Base-by-base conservation (phyloP, 2,888 invertebrate genomes). In the Odontocolon sp. region DNA sequence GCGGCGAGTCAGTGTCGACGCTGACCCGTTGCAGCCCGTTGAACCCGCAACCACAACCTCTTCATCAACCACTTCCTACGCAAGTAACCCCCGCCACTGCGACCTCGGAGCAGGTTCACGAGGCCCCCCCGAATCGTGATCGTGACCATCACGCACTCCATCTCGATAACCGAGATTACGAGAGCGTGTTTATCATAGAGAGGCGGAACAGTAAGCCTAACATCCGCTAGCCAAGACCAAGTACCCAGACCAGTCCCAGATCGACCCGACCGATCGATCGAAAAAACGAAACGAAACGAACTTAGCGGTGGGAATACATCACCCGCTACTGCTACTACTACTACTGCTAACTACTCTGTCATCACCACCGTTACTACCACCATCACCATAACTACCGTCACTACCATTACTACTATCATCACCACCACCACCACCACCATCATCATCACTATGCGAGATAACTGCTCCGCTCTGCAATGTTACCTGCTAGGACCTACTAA, bases 101-200 rank as follows among this genome's bases (percentile, higher is more conserved):
- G 87, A 89, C 85, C 87, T 87, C 89, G 90, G 90, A 90, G 87
- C 88, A 87, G 90, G 87, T 87, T 86, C 88, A 88, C 87, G 89
- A 90, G 87, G 87, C 87, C 85, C 89, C 88, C 88, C 87, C 87
- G 89, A 90, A 87, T 83, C 90, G 89, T 90, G 89, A 89, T 85
- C 89, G 89, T 89, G 90, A 90, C 86, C 90, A 90, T 86, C 90
- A 90, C 86, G 87, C 90, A 81, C 89, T 89, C 78, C 90, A 90
- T 86, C 89, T 89, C 86, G 89, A 90, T 86, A 90, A 93, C 92
- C 93, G 94, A 92, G 94, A 94, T 93, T 94, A 94, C 93, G 94
- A 94, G 93, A 94, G 94, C 92, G 94, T 94, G 91, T 94, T 94
- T 93, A 94, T 94, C 92, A 94, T 94, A 86, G 90, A 90, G 87